Evolutionary conservation across 2,888 invertebrate genomes (phyloP).

Genomic region (Maniola hyperantus): DNA sequence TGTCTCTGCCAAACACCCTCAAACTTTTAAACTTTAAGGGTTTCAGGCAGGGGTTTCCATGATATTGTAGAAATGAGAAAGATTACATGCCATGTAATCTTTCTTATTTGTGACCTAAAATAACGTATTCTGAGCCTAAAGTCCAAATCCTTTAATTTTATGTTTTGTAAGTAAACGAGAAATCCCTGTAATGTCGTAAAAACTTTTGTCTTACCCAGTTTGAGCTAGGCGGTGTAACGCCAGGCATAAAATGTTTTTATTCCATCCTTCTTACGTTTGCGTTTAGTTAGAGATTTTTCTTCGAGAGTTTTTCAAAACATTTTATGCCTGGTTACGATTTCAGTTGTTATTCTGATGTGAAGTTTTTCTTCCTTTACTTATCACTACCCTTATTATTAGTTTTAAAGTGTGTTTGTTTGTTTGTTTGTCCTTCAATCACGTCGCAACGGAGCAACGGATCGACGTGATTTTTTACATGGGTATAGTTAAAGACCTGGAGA

Average conservation of each 20-base stretch:
- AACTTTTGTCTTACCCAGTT: conserved; percentile 20
- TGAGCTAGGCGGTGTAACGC: conserved; percentile 20
- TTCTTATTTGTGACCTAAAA: background rate
- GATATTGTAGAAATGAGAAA: too few relatives aligned
- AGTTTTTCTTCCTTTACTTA: background rate
- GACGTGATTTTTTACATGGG: too few relatives aligned
- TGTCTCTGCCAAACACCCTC: too few relatives aligned
- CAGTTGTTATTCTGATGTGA: background rate
- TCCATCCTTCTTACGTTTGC: conserved; percentile 4
- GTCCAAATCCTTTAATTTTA: conserved; percentile 7
- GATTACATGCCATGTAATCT: too few relatives aligned
- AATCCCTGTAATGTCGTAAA: conserved; percentile 10
- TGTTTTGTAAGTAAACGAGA: conserved; percentile 13
- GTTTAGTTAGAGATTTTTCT: conserved; percentile 3
- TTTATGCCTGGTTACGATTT: background rate
- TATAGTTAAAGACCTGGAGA: too few relatives aligned
- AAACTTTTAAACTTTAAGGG: too few relatives aligned
- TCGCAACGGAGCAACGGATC: too few relatives aligned
- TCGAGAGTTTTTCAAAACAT: background rate
- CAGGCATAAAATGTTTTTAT: conserved; percentile 5
- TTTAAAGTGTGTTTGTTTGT: too few relatives aligned
- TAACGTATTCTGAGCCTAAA: too few relatives aligned
- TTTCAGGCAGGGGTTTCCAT: too few relatives aligned
- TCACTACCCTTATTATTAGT: background rate
- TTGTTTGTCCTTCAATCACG: too few relatives aligned